Evolutionary conservation across 2,797 vertebrate species (phyloP).

Genomic region (Coracias cyanogaster): DNA sequence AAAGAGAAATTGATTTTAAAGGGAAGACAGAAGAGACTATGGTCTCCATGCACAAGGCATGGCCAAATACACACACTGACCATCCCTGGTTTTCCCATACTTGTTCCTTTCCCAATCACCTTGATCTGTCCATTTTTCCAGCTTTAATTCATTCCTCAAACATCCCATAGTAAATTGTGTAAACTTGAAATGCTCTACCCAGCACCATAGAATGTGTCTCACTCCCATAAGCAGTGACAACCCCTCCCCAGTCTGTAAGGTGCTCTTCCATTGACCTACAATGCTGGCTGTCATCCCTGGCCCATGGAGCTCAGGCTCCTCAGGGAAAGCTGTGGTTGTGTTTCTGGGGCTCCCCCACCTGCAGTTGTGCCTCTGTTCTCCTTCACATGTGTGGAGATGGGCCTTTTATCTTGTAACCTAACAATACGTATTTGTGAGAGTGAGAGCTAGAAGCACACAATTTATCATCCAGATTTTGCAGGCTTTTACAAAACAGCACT

Average conservation of each 20-base stretch:
- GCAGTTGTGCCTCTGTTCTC: background rate
- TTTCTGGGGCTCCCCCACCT: background rate
- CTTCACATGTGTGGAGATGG: background rate
- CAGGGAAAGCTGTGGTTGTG: fast-evolving
- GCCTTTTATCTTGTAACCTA: background rate
- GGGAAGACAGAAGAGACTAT: background rate
- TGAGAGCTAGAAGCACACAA: background rate
- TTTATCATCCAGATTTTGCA: background rate
- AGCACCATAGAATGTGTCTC: background rate
- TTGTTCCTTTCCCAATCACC: background rate
- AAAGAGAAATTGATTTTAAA: background rate
- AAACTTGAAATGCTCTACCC: background rate
- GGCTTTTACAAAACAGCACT: background rate
- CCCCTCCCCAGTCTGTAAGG: fast-evolving
- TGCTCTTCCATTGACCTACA: background rate
- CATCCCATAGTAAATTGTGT: background rate
- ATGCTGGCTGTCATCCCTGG: background rate
- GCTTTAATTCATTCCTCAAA: background rate
- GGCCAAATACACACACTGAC: background rate
- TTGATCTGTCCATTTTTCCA: background rate
- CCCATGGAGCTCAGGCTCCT: background rate
- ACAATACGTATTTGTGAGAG: background rate
- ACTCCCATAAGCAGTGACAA: fast-evolving
- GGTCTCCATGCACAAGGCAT: background rate
- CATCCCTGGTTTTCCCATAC: fast-evolving